phyloP scores from a whole-genome alignment of 2,113 vertebrate genomes.

The Eulemur macaco region DNA sequence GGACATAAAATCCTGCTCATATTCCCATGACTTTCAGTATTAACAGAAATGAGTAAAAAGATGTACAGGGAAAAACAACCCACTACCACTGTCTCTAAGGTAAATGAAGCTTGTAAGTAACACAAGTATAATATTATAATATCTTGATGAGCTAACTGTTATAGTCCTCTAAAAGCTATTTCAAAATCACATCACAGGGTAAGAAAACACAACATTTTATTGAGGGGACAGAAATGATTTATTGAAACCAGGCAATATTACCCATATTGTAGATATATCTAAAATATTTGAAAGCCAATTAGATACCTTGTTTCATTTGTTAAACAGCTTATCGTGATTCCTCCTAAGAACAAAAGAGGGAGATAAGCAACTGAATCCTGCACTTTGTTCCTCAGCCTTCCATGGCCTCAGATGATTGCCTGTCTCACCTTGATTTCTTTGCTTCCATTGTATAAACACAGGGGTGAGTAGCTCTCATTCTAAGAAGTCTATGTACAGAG shows the following conservation, averaged over 20 bases:
- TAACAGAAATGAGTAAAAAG: background rate
- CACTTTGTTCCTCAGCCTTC: background rate
- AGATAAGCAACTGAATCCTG: background rate
- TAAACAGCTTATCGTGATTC: background rate
- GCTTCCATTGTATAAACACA: background rate
- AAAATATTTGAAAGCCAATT: conserved; percentile 53
- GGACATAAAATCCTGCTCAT: background rate
- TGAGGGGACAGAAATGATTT: background rate
- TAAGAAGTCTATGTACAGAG: background rate
- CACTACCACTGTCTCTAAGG: background rate
- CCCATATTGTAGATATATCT: background rate
- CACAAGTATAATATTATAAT: background rate
- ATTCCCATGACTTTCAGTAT: background rate
- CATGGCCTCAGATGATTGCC: background rate
- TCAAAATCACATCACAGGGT: background rate
- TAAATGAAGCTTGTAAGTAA: background rate
- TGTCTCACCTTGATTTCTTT: background rate
- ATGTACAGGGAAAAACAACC: too few species aligned
- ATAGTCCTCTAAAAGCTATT: background rate
- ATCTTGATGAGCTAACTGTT: background rate
- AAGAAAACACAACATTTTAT: conserved; percentile 28
- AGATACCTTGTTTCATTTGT: background rate
- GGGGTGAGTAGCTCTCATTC: background rate
- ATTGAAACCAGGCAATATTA: background rate
- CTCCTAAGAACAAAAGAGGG: background rate